A percentile compares a stretch with the other conserved stretches of the same genome.
Evolutionary conservation across 2,888 invertebrate genomes (phyloP).

Genomic region (Amphipoea oculea): DNA sequence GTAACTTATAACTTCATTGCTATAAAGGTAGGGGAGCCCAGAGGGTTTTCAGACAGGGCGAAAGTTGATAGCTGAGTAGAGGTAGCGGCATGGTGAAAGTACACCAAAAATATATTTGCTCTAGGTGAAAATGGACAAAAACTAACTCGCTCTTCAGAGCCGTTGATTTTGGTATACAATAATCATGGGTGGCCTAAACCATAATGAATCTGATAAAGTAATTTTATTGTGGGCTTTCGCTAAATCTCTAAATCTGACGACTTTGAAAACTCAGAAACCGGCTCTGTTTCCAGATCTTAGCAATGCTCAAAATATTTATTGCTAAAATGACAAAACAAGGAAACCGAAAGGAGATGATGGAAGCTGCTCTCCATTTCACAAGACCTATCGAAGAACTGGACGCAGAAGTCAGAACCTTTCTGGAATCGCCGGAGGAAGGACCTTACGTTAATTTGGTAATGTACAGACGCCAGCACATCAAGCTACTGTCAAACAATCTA

Average conservation of each 20-base stretch:
- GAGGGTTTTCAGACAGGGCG: not conserved
- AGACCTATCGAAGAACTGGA: constrained; percentile 75
- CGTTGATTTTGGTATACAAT: not conserved
- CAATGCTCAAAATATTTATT: constrained; percentile 77
- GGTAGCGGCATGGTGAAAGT: not conserved
- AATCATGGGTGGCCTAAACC: not conserved
- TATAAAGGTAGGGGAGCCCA: not conserved
- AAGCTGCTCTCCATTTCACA: constrained; percentile 77
- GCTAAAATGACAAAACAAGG: constrained; percentile 69
- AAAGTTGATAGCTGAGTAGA: not conserved
- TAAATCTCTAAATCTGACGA: not conserved
- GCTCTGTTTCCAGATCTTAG: constrained; percentile 73
- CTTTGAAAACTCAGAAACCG: not conserved
- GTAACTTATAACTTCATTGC: not conserved
- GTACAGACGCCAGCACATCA: too few species aligned
- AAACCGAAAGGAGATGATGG: constrained; percentile 75
- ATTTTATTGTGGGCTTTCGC: not conserved
- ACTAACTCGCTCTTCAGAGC: not conserved
- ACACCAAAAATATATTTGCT: not conserved
- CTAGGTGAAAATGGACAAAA: not conserved
- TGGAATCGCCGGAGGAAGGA: constrained; percentile 66
- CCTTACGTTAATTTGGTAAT: constrained; percentile 71
- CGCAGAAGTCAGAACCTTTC: constrained; percentile 72
- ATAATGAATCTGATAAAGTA: not conserved
- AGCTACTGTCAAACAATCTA: too few species aligned